Percentiles rank a stretch among this genome's conserved stretches.
Evolutionary conservation across 2,888 invertebrate species (phyloP).

Genomic region (Aplocera efformata): DNA sequence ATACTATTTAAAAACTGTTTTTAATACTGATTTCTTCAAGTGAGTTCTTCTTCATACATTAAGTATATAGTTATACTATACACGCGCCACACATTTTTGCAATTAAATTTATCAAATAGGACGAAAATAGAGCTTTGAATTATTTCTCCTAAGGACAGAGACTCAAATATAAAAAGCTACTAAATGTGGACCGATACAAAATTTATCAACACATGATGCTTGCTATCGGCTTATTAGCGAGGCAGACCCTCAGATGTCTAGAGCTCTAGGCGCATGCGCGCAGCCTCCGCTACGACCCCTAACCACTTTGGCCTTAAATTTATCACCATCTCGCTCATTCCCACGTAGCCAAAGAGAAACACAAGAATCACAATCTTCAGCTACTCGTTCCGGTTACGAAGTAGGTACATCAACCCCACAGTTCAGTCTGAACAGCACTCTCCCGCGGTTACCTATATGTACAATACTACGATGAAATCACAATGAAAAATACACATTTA

Average conservation of each 20-base stretch:
- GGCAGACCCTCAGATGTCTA: conserved; percentile 1
- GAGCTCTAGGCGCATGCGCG: conserved; percentile 48
- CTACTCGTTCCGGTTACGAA: conserved; percentile 7
- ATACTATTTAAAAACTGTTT: too few species aligned
- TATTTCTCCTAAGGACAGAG: too few species aligned
- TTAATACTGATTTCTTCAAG: too few species aligned
- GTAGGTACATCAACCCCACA: conserved; percentile 21
- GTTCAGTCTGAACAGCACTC: conserved; percentile 21
- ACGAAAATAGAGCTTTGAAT: too few species aligned
- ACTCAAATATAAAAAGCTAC: too few species aligned
- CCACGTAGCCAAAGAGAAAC: conserved; percentile 19
- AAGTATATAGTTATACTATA: too few species aligned
- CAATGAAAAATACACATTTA: conserved; percentile 21
- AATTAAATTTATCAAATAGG: too few species aligned
- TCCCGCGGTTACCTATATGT: conserved; percentile 3
- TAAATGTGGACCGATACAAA: too few species aligned
- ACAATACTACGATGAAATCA: conserved; percentile 15
- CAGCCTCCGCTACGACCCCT: conserved; percentile 48
- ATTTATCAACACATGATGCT: too few species aligned
- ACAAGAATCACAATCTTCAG: conserved; percentile 20
- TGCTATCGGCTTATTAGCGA: conserved; percentile 4
- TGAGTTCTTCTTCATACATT: too few species aligned
- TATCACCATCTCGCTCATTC: conserved; percentile 32
- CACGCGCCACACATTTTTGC: too few species aligned
- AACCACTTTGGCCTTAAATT: conserved; percentile 20